Base-by-base conservation (phyloP, 2,113 vertebrate genomes). In the Abramis brama region DNA sequence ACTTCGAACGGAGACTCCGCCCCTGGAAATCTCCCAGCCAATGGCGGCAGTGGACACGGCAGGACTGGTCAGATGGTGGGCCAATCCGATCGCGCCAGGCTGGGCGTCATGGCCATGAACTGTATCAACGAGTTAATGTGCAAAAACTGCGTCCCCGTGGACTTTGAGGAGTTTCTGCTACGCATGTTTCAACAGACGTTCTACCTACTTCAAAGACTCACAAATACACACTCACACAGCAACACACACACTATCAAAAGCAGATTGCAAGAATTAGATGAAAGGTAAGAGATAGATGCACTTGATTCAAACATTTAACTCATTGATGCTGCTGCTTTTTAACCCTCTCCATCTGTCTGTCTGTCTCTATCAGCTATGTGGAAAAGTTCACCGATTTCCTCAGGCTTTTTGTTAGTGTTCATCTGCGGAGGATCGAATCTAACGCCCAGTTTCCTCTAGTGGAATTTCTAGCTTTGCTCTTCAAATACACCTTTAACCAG, bases 181-280 rank as follows among this genome's bases (percentile, higher is more conserved):
- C 95, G 98, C 55, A 98, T 99, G 96, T 99, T 99, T 94, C 98
- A 99, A 95, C 98, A 99, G 93, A 99, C 98, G 7, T 99, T 99
- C 94, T 98, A 98, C 94, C 96, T 99, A 90, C 96, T 99, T 89
- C 98, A 99, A 94, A 98, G 97, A 94, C 96, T 99, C 89, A 99
- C 98, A 60, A 95, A 99, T 92, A 97, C 96, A 89, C 98, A 98
- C 0, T 95, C 96, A 75, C 97, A 98, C 80, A 96, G 96, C 91
- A 98, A 98, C 3, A 96, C 96, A 79, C 97, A 98, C 79, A 96
- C 97, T 0, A 95, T 99, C 90, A 98, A 98, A 93, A 97, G 93
- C 90, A 95, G 97, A 21, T 95, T 99, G 6, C 97, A 99, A 93
- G 97, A 99, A 70, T 96, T 99, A 39, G 98, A 99, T 23, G 98